Evolutionary conservation across 2,797 vertebrate genomes (phyloP), one percentile per base, ranked within the genome.

Genomic region (Echeneis naucrates): DNA sequence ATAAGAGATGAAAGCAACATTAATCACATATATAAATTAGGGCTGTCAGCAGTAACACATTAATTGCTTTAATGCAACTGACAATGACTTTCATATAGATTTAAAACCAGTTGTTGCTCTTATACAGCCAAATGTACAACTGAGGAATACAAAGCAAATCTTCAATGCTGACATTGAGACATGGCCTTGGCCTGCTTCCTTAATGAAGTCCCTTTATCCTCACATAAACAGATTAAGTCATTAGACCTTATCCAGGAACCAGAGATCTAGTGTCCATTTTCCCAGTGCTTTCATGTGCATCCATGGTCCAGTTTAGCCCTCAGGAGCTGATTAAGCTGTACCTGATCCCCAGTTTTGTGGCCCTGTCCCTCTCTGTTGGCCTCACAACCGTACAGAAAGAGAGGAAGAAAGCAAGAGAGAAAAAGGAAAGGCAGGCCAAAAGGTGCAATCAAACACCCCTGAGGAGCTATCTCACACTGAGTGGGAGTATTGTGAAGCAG

Each of bases 211-310:
- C 35, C 60, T 74, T 77, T 30, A 76, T 78, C 32, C 83, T 73
- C 62, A 24, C 59, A 67, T 75, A 64, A 81, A 80, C 72, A 75
- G 80, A 90, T 89, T 80, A 81, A 86, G 70, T 75, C 83, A 77
- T 83, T 77, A 60, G 83, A 80, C 75, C 78, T 82, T 59, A 78
- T 76, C 79, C 35, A 69, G 81, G 66, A 82, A 76, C 74, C 71
- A 59, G 42, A 83, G 78, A 85, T 62, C 75, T 67, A 62, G 70
- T 73, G 82, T 87, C 80, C 82, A 80, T 80, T 85, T 83, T 72
- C 74, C 68, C 75, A 30, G 63, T 27, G 74, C 86, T 85, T 87
- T 88, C 88, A 86, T 88, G 83, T 84, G 84, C 82, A 87, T 86
- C 89, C 72, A 63, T 55, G 75, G 64, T 55, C 64, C 64, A 50